Evolutionary conservation across 2,113 vertebrate genomes (phyloP).

Genomic region (Circaetus cinerascens): DNA sequence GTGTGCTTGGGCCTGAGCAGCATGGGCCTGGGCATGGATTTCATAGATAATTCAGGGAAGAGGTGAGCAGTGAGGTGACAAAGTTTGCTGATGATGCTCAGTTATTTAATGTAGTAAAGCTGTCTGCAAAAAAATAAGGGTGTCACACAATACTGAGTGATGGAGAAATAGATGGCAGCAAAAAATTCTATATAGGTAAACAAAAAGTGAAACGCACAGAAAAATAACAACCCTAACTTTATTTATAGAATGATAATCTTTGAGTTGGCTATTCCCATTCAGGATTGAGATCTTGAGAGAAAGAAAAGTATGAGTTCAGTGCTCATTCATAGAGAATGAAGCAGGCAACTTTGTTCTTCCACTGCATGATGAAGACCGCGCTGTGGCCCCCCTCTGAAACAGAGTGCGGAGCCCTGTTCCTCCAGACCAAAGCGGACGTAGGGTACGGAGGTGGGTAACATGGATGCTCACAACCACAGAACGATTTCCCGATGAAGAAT

Average conservation of each 20-base stretch:
- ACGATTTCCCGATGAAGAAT: background rate
- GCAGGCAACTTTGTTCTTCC: background rate
- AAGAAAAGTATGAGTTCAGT: background rate
- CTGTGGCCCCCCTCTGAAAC: background rate
- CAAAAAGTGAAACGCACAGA: accelerated
- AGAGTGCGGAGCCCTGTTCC: background rate
- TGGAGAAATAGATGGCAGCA: background rate
- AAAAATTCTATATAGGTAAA: background rate
- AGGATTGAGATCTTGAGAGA: background rate
- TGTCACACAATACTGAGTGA: background rate
- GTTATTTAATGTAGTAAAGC: background rate
- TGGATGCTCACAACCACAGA: background rate
- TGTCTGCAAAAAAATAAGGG: background rate
- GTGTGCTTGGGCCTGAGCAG: background rate
- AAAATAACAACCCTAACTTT: background rate
- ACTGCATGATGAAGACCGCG: background rate
- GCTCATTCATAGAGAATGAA: background rate
- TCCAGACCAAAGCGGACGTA: background rate
- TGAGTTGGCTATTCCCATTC: background rate
- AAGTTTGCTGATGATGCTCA: background rate
- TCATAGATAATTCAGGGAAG: background rate
- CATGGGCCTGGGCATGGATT: accelerated
- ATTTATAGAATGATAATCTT: background rate
- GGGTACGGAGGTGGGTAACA: background rate
- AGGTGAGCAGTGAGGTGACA: background rate